Evolutionary conservation across 2,797 vertebrate genomes (phyloP), one percentile per base, ranked within the genome.

Genomic region (Helicolenus hilgendorfi): DNA sequence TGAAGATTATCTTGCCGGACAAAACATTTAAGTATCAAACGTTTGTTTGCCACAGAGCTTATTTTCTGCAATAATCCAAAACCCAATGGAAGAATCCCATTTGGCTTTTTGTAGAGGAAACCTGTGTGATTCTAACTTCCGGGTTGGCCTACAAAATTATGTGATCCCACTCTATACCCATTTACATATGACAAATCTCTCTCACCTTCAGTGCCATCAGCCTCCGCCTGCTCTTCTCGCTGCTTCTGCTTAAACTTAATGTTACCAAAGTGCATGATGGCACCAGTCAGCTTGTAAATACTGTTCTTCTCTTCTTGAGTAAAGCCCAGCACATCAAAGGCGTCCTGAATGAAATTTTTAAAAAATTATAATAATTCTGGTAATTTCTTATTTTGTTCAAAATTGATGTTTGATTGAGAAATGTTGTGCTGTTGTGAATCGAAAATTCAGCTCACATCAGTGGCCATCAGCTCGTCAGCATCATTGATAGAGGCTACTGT

Each of bases 211-310:
- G 98, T 98, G 81, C 98, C 98, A 0, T 98, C 98, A 0, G 98
- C 98, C 77, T 98, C 98, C 0, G 98, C 98, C 89, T 98, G 98
- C 85, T 98, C 98, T 79, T 98, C 98, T 10, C 98, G 87, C 56
- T 97, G 98, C 65, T 98, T 98, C 87, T 96, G 96, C 68, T 99
- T 98, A 82, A 98, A 98, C 85, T 97, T 98, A 98, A 98, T 98
- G 95, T 98, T 99, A 1, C 98, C 98, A 0, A 97, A 95, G 77
- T 99, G 98, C 98, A 98, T 98, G 80, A 98, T 97, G 83, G 98
- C 97, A 0, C 98, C 98, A 0, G 95, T 98, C 69, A 98, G 85
- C 91, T 99, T 99, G 83, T 98, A 98, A 45, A 98, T 97, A 4
- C 97, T 96, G 11, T 96, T 97, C 90, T 98, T 99, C 88, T 98